A percentile compares a stretch with the other conserved stretches of the same genome.
phyloP scores from a whole-genome alignment of 1,140 invertebrate genomes.

The Paralvinella palmiformis region DNA sequence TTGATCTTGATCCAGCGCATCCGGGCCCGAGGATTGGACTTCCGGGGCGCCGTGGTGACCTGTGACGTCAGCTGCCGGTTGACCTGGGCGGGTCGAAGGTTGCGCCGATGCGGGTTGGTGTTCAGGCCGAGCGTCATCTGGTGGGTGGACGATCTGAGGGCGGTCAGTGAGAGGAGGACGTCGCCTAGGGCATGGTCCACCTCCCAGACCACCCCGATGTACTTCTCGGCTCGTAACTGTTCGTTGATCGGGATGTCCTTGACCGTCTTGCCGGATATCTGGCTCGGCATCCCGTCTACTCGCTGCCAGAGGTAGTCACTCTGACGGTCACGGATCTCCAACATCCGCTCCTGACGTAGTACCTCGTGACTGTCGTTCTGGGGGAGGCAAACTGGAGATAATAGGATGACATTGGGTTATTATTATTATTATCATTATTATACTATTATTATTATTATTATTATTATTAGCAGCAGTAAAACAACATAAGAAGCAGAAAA shows the following conservation, averaged over 20 bases:
- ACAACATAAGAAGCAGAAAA: too few relatives aligned
- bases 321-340: slow-evolving; percentile 17
- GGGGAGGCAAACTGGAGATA: slow-evolving; percentile 16
- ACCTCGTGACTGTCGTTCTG: slow-evolving; percentile 17
- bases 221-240: slow-evolving; percentile 15
- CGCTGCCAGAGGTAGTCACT: slow-evolving; percentile 12
- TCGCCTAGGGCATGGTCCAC: slow-evolving; percentile 12
- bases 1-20: slow-evolving; percentile 16
- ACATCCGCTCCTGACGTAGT: slow-evolving; percentile 12
- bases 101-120: background rate
- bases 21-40: background rate
- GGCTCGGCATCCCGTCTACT: background rate
- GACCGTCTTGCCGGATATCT: slow-evolving; percentile 8
- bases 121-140: too few relatives aligned
- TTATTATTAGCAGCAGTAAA: too few relatives aligned
- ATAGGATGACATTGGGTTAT: too few relatives aligned
- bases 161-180: background rate
- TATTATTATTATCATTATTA: too few relatives aligned
- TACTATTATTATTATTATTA: too few relatives aligned
- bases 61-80: background rate
- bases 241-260: slow-evolving; percentile 15
- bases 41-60: background rate
- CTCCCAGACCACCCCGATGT: slow-evolving; percentile 12
- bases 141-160: background rate
- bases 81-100: background rate